These are phyloP conservation scores for Nothobranchius kuhntae DNA, from an alignment of 2,113 vertebrate genomes.

Conservation along the genomic window DNA sequence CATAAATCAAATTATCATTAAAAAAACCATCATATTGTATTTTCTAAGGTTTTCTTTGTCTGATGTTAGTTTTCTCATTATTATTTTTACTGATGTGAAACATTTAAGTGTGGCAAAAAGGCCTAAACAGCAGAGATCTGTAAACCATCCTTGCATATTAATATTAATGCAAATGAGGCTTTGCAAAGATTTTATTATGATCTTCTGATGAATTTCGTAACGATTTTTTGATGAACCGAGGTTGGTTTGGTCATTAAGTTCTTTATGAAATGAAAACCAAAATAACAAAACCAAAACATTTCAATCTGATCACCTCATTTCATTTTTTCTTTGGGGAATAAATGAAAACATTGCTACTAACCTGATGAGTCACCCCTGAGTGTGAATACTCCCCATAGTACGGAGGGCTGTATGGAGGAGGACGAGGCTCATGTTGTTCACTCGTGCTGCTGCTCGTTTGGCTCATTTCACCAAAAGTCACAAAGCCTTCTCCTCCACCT, in stretches of 20 bases:
- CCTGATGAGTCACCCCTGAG: conserved; percentile 49
- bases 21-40: no score
- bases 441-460: conserved; percentile 14
- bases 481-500: background rate
- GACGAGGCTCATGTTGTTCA: conserved; percentile 8
- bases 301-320: background rate
- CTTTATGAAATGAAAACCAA: background rate
- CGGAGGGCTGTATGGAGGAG: conserved; percentile 56
- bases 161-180: background rate
- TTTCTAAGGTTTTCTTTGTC: no score
- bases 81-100: no score
- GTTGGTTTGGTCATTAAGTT: background rate
- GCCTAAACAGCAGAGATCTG: no score
- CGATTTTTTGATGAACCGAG: conserved; percentile 20
- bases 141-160: background rate
- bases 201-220: background rate
- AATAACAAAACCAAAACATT: background rate
- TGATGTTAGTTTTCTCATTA: no score
- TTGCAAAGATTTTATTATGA: conserved; percentile 1
- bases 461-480: conserved; percentile 40
- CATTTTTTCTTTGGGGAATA: background rate
- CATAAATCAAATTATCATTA: no score
- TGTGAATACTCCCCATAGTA: conserved; percentile 10
- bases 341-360: conserved; percentile 15
- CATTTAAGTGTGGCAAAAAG: no score